Evolutionary conservation across 2,797 vertebrate genomes (phyloP).

Genomic region (Microhierax caerulescens): DNA sequence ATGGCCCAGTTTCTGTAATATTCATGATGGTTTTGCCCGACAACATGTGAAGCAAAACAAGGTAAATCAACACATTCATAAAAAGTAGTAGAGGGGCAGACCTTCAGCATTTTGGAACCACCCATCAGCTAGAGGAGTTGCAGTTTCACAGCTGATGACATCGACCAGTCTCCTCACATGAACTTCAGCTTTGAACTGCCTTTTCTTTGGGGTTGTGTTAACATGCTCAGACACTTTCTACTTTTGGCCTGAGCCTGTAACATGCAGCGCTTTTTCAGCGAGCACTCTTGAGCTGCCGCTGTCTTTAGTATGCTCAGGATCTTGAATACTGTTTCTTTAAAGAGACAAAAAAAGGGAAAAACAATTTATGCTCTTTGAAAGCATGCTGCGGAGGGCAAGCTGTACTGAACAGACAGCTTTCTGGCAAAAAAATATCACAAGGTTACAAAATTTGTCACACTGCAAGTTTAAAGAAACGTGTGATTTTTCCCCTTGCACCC

Average conservation of each 20-base stretch:
- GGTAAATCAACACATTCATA: not conserved
- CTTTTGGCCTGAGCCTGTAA: not conserved
- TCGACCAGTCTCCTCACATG: not conserved
- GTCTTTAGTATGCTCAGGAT: not conserved
- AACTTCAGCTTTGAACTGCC: constrained; percentile 19
- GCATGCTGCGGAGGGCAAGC: not conserved
- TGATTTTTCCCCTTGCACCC: not conserved
- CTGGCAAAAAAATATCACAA: not conserved
- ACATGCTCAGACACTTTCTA: not conserved
- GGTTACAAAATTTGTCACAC: not conserved
- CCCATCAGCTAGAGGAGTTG: not conserved
- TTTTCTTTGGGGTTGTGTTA: not conserved
- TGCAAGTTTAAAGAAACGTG: not conserved
- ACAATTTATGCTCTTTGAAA: not conserved
- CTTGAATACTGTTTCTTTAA: not conserved
- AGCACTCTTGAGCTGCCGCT: not conserved
- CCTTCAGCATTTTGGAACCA: not conserved
- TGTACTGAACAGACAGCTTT: not conserved
- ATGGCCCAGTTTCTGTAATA: not conserved
- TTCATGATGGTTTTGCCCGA: not conserved
- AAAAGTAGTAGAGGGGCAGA: not conserved
- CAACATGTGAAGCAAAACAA: not conserved
- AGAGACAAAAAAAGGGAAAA: not conserved
- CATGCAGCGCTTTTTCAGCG: not conserved
- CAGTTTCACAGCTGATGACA: not conserved